Percentiles rank a stretch among this genome's conserved stretches.
Evolutionary conservation across 2,888 invertebrate genomes (phyloP).

Genomic region (Microctonus hyperodae): DNA sequence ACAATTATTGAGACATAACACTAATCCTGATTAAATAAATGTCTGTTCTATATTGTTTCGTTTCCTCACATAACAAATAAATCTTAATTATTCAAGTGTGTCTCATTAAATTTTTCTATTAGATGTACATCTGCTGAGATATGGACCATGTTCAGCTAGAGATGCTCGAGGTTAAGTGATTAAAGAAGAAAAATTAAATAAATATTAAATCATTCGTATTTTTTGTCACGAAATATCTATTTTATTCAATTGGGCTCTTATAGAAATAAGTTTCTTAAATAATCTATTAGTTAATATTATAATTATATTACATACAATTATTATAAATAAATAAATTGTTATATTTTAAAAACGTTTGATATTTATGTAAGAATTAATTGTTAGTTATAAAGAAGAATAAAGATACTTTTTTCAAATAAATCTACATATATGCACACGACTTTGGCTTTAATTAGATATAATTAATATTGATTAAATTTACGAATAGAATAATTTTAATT

Average conservation of each 20-base stretch:
- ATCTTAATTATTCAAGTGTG: neutral
- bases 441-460: slow-evolving; percentile 1
- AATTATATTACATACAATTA: neutral
- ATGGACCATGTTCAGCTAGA: slow-evolving; percentile 35
- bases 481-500: neutral
- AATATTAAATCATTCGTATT: neutral
- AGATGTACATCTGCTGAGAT: slow-evolving; percentile 30
- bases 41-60: neutral
- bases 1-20: neutral
- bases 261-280: neutral
- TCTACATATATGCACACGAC: neutral
- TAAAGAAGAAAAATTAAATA: neutral
- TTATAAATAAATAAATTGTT: slow-evolving; percentile 5
- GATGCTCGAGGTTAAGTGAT: neutral
- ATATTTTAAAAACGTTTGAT: neutral
- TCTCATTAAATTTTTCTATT: slow-evolving; percentile 17
- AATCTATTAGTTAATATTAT: neutral
- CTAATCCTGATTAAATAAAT: neutral
- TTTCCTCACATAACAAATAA: neutral
- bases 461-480: neutral
- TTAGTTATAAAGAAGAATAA: neutral
- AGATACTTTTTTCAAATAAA: neutral
- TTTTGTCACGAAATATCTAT: neutral
- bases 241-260: neutral
- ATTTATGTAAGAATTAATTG: neutral